Percentiles rank a stretch among this genome's conserved stretches.
phyloP scores from a whole-genome alignment of 2,888 invertebrate genomes.

The Eristalinus aeneus region DNA sequence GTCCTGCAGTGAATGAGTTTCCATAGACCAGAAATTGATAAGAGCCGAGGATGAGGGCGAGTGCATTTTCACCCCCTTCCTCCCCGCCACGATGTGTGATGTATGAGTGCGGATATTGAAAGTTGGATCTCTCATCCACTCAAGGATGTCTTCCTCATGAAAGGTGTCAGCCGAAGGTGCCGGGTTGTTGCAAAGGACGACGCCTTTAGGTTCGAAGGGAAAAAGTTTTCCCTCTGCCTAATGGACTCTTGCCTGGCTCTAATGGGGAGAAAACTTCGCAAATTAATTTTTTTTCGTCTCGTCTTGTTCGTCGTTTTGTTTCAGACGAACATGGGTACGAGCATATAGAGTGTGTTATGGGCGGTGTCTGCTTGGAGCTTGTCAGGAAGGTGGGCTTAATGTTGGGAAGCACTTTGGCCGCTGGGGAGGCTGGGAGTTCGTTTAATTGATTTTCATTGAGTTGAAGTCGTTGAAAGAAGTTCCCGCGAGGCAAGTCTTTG shows the following conservation, averaged over 20 bases:
- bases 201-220: neutral
- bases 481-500: too few species aligned
- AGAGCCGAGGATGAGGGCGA: neutral
- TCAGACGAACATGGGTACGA: neutral
- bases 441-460: neutral
- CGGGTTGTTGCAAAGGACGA: neutral
- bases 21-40: conserved; percentile 47
- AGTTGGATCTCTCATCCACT: conserved; percentile 44
- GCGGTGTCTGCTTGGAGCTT: conserved; percentile 11
- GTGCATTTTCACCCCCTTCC: neutral
- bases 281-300: conserved; percentile 54
- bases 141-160: neutral
- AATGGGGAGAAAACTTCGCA: conserved; percentile 64
- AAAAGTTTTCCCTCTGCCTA: conserved; percentile 58
- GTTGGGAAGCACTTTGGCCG: conserved; percentile 19
- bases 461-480: too few species aligned
- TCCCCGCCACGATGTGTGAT: conserved; percentile 18
- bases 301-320: neutral
- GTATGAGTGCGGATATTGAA: conserved; percentile 65
- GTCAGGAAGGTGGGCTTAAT: conserved; percentile 45
- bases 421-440: neutral
- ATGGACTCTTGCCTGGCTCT: conserved; percentile 64
- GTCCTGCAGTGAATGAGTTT: conserved; percentile 56
- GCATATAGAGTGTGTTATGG: neutral
- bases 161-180: conserved; percentile 44